Evolutionary conservation across 1,140 invertebrate species (phyloP).

Genomic region (Ceratina calcarata): DNA sequence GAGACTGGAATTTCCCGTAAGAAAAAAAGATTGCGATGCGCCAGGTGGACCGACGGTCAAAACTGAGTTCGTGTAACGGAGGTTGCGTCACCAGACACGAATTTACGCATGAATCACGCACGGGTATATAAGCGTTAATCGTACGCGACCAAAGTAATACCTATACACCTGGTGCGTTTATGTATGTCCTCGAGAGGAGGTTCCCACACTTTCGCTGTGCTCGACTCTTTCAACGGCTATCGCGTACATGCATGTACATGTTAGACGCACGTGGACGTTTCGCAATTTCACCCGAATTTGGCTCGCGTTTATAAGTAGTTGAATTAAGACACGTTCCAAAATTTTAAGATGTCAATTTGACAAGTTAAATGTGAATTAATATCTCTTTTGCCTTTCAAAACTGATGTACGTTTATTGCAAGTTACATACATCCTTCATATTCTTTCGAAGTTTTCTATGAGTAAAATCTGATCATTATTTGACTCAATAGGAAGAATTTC

Average conservation of each 20-base stretch:
- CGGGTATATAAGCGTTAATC: constrained; percentile 33
- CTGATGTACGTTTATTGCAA: too few species aligned
- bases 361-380: too few species aligned
- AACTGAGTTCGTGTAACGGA: constrained; percentile 12
- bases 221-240: constrained; percentile 46
- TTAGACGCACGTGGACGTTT: constrained; percentile 21
- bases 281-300: constrained; percentile 18
- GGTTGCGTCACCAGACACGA: constrained; percentile 58
- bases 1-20: neutral
- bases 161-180: constrained; percentile 40
- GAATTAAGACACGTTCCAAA: neutral
- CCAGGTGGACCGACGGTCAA: neutral
- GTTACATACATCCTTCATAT: too few species aligned
- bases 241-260: neutral
- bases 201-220: constrained; percentile 75
- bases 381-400: too few species aligned
- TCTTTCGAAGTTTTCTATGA: too few species aligned
- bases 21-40: neutral
- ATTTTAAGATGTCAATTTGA: neutral
- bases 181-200: constrained; percentile 38
- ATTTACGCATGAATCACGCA: constrained; percentile 70
- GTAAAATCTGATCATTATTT: too few species aligned
- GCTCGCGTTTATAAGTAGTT: neutral
- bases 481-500: too few species aligned
- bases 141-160: constrained; percentile 30